Conservation (phyloP, 1,140 invertebrate species). For the Papilio polyxenes region DNA sequence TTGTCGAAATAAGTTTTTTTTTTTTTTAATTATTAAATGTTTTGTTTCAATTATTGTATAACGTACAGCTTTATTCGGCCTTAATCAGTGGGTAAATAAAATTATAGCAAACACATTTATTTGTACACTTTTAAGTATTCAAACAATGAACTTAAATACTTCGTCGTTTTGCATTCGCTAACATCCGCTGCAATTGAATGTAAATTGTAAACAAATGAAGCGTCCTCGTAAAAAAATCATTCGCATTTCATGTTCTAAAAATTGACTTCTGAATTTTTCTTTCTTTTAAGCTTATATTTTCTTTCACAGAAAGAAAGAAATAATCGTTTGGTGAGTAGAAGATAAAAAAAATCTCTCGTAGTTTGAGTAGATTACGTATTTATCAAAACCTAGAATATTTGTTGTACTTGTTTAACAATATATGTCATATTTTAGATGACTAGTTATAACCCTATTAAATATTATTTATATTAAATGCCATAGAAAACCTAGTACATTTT, state of each 20-base stretch:
- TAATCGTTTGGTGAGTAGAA: constrained; percentile 44
- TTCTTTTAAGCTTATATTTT: constrained; percentile 29
- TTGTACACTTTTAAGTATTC: background rate
- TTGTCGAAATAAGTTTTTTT: too few relatives aligned
- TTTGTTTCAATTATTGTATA: too few relatives aligned
- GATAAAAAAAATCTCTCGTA: background rate
- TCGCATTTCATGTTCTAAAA: background rate
- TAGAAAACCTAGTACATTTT: background rate
- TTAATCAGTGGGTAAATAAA: too few relatives aligned
- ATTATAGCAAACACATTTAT: background rate
- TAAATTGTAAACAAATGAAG: background rate
- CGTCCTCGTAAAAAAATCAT: background rate
- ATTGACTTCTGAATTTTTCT: background rate
- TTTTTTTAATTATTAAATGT: too few relatives aligned
- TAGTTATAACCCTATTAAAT: background rate
- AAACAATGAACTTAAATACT: background rate
- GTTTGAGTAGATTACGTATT: background rate
- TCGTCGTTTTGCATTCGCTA: background rate
- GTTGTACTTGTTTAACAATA: background rate
- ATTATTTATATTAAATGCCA: background rate
- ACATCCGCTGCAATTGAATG: background rate
- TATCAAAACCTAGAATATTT: background rate
- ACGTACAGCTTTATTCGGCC: too few relatives aligned
- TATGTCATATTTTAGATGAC: too few relatives aligned
- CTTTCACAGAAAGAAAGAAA: constrained; percentile 48